These are phyloP conservation scores for Sebastolobus alascanus DNA, from an alignment of 2,797 vertebrate genomes.

Conservation along the genomic window DNA sequence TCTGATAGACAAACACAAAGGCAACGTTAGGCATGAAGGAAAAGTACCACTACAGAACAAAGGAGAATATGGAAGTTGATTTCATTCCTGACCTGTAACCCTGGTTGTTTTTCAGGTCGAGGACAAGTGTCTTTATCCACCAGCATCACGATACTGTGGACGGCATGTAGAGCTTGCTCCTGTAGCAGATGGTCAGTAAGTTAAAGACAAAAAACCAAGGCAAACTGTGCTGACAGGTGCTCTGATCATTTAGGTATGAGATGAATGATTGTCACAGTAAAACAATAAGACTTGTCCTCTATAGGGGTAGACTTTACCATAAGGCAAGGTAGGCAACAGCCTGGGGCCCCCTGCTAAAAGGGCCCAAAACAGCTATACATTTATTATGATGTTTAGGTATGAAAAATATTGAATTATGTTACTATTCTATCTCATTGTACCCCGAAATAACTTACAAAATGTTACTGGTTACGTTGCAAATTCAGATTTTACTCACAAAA, in stretches of 20 bases:
- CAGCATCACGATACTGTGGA: slow-evolving; percentile 87
- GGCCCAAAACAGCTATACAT: too few relatives aligned
- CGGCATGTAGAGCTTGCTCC: slow-evolving; percentile 86
- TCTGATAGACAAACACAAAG: slow-evolving; percentile 74
- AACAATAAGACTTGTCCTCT: not conserved
- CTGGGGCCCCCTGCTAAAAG: too few relatives aligned
- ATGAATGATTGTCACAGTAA: not conserved
- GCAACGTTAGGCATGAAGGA: not conserved
- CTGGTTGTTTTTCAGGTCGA: slow-evolving; percentile 86
- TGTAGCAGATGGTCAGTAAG: slow-evolving; percentile 38
- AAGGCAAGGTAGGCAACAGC: too few relatives aligned
- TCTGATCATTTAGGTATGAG: not conserved
- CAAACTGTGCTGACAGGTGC: not conserved
- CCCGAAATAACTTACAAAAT: not conserved
- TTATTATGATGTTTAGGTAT: too few relatives aligned
- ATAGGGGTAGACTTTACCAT: too few relatives aligned
- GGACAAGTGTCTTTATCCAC: slow-evolving; percentile 88
- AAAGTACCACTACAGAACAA: not conserved
- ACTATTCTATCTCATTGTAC: not conserved
- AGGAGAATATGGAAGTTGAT: not conserved
- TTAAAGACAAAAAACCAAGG: not conserved
- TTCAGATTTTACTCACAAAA: slow-evolving; percentile 3
- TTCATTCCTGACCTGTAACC: slow-evolving; percentile 87
- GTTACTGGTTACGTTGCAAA: not conserved
- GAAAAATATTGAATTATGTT: not conserved